Evolutionary conservation across 1,140 invertebrate genomes (phyloP).

Genomic region (Mactra quadrangularis): DNA sequence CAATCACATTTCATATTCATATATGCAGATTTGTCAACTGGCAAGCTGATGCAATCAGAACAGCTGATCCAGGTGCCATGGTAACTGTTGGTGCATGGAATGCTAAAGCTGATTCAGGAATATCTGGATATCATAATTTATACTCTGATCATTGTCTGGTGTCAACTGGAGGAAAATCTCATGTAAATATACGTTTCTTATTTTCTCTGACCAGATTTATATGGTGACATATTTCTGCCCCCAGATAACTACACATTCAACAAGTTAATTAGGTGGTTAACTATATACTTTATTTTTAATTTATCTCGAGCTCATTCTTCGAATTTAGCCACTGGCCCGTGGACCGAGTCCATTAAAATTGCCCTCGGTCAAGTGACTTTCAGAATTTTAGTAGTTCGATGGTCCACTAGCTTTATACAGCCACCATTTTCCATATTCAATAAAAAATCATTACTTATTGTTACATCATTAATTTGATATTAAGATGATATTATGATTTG

Average conservation of each 20-base stretch:
- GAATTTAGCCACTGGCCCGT: no score
- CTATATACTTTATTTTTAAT: neutral
- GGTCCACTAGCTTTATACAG: no score
- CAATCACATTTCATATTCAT: no score
- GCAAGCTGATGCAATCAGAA: slow-evolving; percentile 82
- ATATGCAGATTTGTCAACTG: slow-evolving; percentile 83
- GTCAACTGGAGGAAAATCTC: slow-evolving; percentile 76
- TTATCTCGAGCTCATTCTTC: no score
- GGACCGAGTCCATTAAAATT: no score
- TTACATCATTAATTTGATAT: no score
- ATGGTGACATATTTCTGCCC: neutral
- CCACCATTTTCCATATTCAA: no score
- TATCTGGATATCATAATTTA: slow-evolving; percentile 80
- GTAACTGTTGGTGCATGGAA: slow-evolving; percentile 83
- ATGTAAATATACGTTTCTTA: no score
- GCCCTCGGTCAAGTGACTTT: no score
- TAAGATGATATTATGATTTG: no score
- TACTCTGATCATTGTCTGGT: slow-evolving; percentile 82
- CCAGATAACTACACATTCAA: neutral
- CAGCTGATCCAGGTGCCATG: slow-evolving; percentile 79
- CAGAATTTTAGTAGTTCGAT: no score
- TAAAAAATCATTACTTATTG: no score
- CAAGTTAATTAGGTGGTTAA: neutral
- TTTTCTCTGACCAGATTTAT: slow-evolving; percentile 70
- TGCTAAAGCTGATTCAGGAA: slow-evolving; percentile 80